Base-by-base conservation (phyloP, 2,113 vertebrate species). In the Neolamprologus sp. region DNA sequence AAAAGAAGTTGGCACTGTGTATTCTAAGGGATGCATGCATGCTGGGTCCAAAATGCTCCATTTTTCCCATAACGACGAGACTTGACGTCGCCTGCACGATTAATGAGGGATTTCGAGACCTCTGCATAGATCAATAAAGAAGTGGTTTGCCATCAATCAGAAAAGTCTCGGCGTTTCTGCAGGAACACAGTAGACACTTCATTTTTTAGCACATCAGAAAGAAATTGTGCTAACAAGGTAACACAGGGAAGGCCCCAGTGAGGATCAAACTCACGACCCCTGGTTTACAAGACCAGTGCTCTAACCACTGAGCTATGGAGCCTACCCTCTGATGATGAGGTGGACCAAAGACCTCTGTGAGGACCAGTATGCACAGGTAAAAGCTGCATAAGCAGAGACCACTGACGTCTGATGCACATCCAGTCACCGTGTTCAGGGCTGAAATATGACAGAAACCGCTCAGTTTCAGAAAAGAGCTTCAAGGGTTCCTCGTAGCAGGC, bases 141-240 rank as follows among this genome's bases (percentile, higher is more conserved):
- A 37, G 19, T 0, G 10, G 60, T 65, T 37, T 37, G 19, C 5
- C 28, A 33, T 30, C 26, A 58, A 30, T 60, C 16, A 33, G 16
- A 0, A 63, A 16, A 63, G 28, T 2, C 16, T 33, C 1, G 0
- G 4, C 1, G 0, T 10, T 14, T 40, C 19, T 40, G 3, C 35
- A 40, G 3, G 11, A 5, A 3, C 4, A 7, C 0, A n/a, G 6
- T 1, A 37, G 30, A 65, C 17, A 3, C 9, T n/a, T n/a, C 4
- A 63, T 65, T 37, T 21, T 4, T 37, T 11, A 35, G 33, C 4
- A 65, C 4, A 13, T 65, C 19, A 8, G 10, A 21, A 65, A 0
- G 3, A 65, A 35, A n/a, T n/a, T n/a, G 4, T 12, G 60, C 60
- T n/a, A 12, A n/a, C 0, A n/a, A 12, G 30, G 9, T 2, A 37